Base-by-base conservation (phyloP, 2,888 invertebrate species). In the Saturnia pavonia region DNA sequence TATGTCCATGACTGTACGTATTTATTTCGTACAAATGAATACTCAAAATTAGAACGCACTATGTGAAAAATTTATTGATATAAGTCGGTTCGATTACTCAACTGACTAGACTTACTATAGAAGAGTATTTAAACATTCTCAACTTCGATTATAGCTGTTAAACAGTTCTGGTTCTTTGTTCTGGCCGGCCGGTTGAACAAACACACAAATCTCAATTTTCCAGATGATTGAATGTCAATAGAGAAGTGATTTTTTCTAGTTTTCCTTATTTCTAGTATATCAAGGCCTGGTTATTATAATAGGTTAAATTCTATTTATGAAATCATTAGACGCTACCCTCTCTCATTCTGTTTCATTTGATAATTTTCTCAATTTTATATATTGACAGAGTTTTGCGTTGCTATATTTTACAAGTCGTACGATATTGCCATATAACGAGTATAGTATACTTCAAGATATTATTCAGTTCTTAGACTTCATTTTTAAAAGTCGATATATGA, bases 301-400 rank as follows among this genome's bases (percentile, higher is more conserved):
- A 60, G 3, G 4, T 27, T 4, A 60, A 27, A 60, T 14, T 60
- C 12, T 60, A 25, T 60, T 12, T 60, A 60, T 27, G 27, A 27
- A 25, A 27, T 54, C 66, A 67, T 43, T 70, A 70, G 70, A 66
- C 54, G 70, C 67, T 70, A 25, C 67, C 66, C 70, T 67, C 4
- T 70, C 54, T 70, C 27, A 68, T 70, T 68, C 68, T 68, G 67
- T 57, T 70, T 67, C 70, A 70, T 66, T n/a, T 66, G 66, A 67
- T 42, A 67, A 66, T 70, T 57, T 70, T 40, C 57, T 67, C 25
- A 27, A 70, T n/a, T 40, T 42, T 40, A 14, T 54, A 51, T 69
- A 66, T 54, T 9, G n/a, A 70, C 42, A 67, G 70, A 51, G 42
- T 9, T 54, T 45, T 65, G 19, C 9, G 65, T 40, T 65, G 40